Evolutionary conservation across 2,888 invertebrate genomes (phyloP).

Genomic region (Lutraria lutraria): DNA sequence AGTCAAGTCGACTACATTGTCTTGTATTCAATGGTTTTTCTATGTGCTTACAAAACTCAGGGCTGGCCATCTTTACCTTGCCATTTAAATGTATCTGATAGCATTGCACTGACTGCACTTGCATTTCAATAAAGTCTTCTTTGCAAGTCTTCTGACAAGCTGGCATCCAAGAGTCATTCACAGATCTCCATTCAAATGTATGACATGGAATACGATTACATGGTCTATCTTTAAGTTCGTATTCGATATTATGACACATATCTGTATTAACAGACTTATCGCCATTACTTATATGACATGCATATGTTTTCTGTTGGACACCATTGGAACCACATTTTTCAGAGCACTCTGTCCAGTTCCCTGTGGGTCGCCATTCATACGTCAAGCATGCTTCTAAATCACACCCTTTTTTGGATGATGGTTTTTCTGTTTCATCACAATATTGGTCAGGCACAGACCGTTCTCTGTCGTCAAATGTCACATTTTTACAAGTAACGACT

Average conservation of each 20-base stretch:
- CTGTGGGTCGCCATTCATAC: conserved; percentile 47
- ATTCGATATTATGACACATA: conserved; percentile 36
- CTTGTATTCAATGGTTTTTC: conserved; percentile 31
- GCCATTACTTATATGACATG: conserved; percentile 46
- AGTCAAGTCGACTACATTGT: conserved; percentile 28
- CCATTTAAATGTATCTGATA: conserved; percentile 50
- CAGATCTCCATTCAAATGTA: conserved; percentile 46
- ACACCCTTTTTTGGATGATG: conserved; percentile 44
- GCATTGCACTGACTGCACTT: conserved; percentile 47
- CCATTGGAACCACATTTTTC: conserved; percentile 66
- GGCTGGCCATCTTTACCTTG: conserved; percentile 46
- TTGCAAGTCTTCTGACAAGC: conserved; percentile 53
- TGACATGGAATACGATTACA: conserved; percentile 62
- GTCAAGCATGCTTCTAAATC: conserved; percentile 56
- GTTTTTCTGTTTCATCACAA: conserved; percentile 54
- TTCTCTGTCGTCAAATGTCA: conserved; percentile 66
- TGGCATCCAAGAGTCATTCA: conserved; percentile 52
- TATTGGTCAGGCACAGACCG: conserved; percentile 44
- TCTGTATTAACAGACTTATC: conserved; percentile 41
- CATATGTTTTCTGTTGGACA: conserved; percentile 32
- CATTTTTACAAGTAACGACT: conserved; percentile 66
- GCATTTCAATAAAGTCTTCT: conserved; percentile 20
- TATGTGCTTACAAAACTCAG: conserved; percentile 39
- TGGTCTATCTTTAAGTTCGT: conserved; percentile 31
- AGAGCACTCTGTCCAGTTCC: conserved; percentile 67